A percentile compares a stretch with the other conserved stretches of the same genome.
phyloP scores from a whole-genome alignment of 1,140 invertebrate species.

The Neotoxoptera formosana region DNA sequence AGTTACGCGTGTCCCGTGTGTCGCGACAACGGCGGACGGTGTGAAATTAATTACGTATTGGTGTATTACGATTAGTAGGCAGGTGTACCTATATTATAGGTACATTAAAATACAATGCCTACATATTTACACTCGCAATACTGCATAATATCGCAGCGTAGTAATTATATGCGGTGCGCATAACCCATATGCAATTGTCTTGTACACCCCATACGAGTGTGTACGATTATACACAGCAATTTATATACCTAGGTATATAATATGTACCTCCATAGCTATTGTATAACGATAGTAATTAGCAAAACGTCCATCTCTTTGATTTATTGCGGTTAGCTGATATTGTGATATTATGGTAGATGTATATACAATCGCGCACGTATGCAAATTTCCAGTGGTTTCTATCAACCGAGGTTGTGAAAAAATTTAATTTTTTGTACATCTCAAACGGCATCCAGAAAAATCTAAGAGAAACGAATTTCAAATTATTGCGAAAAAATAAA shows the following conservation, averaged over 20 bases:
- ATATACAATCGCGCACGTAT: not conserved
- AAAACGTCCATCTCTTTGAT: not conserved
- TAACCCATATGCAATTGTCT: not conserved
- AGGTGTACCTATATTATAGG: not conserved
- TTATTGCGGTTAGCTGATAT: not conserved
- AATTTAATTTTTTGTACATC: no score
- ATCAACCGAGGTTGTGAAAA: not conserved
- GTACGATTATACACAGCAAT: not conserved
- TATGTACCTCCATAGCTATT: not conserved
- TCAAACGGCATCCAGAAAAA: no score
- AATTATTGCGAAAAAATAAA: not conserved
- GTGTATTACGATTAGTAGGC: not conserved
- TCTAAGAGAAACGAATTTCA: no score
- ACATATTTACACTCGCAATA: not conserved
- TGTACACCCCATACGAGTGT: not conserved
- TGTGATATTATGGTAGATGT: not conserved
- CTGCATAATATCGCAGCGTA: not conserved
- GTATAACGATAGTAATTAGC: constrained; percentile 4
- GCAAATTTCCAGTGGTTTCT: not conserved
- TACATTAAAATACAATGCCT: not conserved
- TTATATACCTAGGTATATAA: not conserved
- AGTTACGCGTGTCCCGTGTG: not conserved
- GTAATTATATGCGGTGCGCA: not conserved
- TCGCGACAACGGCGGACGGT: not conserved
- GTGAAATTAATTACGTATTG: constrained; percentile 23